phyloP scores from a whole-genome alignment of 2,888 invertebrate species.

The Argyra leucocephala region DNA sequence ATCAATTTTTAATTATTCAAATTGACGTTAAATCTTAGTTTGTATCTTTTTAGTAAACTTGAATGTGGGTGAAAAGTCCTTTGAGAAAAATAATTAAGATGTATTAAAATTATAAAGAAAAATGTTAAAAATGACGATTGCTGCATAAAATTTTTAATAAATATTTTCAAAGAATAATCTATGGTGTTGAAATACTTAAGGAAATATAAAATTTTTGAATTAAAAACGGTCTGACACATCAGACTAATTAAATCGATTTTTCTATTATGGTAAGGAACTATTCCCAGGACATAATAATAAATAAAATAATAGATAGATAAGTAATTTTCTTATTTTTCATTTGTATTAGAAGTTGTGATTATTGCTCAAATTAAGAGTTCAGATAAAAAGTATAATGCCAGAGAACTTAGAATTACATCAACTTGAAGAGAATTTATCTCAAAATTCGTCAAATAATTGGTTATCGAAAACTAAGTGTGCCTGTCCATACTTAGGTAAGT shows the following conservation, averaged over 20 bases:
- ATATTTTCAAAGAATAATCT: not conserved
- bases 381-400: slow-evolving; percentile 47
- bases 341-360: not conserved
- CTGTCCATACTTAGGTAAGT: slow-evolving; percentile 9
- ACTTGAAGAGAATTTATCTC: slow-evolving; percentile 54
- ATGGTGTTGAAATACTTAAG: not conserved
- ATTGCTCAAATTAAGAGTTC: not conserved
- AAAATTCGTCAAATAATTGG: slow-evolving; percentile 34
- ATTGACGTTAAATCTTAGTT: too few species aligned
- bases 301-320: not conserved
- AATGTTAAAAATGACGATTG: too few species aligned
- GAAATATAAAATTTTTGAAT: not conserved
- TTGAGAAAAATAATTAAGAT: too few species aligned
- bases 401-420: slow-evolving; percentile 73
- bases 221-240: not conserved
- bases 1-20: too few species aligned
- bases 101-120: too few species aligned
- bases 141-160: too few species aligned
- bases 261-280: not conserved
- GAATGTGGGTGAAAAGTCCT: too few species aligned
- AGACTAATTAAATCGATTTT: slow-evolving; percentile 3
- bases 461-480: slow-evolving; percentile 25
- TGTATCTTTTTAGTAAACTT: too few species aligned
- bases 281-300: not conserved
- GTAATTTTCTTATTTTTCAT: not conserved